Evolutionary conservation across 2,113 vertebrate genomes (phyloP), one percentile per base, ranked within the genome.

Genomic region (Oncorhynchus kisutch): DNA sequence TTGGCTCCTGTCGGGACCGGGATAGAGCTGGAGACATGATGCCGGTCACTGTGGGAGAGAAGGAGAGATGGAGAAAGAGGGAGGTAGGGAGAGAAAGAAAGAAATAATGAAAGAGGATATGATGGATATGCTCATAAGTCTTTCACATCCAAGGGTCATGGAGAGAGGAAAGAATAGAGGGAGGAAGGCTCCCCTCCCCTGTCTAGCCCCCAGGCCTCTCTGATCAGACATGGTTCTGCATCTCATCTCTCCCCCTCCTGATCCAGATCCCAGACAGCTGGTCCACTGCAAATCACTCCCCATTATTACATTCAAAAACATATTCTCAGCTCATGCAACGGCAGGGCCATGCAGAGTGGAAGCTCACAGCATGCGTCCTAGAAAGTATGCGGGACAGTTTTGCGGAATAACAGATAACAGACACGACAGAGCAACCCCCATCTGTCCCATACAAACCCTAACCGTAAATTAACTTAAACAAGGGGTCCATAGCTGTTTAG

Each of bases 1-100:
- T 96, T 96, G 88, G 92, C 86, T 54, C 51, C 51, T 54, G 51
- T 16, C 64, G 98, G 96, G 80, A 97, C 96, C 0, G 96, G 96
- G 87, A 98, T 97, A 34, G 97, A 94, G 68, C 92, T 96, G 70
- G 98, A 98, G 69, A 94, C 93, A 0, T 91, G 73, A 12, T 97
- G 95, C 57, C 94, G 92, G 84, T 99, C 97, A 0, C 98, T 99
- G 77, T 22, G 77, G 64, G 78, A 48, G 20, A 51, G 25, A 71
- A 24, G 39, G 54, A 8, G 3, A 59, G 65, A 39, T 20, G 29
- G 74, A 79, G 57, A 74, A 48, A 39, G 39, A 39, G 39, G 39
- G 39, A 45, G 9, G 39, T 11, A 45, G 39, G 22, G 13, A 70
- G 4, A 20, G 45, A 65, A 14, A 71, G 25, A 57, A 25, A 25